Evolutionary conservation across 2,888 invertebrate species (phyloP), one percentile per base, ranked within the genome.

Genomic region (Caenorhabditis afra): DNA sequence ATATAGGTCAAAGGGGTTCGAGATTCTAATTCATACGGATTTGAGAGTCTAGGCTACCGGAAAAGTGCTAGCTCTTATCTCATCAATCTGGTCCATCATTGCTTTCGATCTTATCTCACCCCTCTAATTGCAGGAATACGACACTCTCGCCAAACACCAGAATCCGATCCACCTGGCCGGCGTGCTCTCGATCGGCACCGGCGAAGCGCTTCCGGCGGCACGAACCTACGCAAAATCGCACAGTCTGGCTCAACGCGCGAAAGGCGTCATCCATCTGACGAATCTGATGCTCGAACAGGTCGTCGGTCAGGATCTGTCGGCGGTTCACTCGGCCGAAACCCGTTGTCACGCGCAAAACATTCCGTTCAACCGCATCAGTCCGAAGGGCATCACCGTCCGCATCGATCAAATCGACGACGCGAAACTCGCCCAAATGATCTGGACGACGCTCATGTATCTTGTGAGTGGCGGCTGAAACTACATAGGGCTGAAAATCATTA

Each of bases 401-500:
- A 88, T 88, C 45, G 88, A 88, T 80, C 86, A 87, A 73, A 86
- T 87, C 58, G 86, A 88, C 64, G 87, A 88, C 37, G 82, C 82
- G 20, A 88, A 88, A 58, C 73, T 88, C 57, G 85, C 86, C 86
- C 85, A 87, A 58, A 88, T 88, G 88, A 86, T 88, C 41, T 88
- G 88, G 88, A 81, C 76, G 5, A 84, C 86, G 11, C 65, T 88
- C 18, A 64, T 84, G 14, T 87, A 84, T 66, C 83, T 88, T 64
- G 84, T 84, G 47, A 53, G 64, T 68, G 57, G 37, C 14, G 49
- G 18, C n/a, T n/a, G n/a, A n/a, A n/a, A n/a, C n/a, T n/a, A n/a
- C n/a, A n/a, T n/a, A n/a, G n/a, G n/a, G n/a, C n/a, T n/a, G 47
- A 23, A 22, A 5, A 11, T 18, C 20, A 3, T 47, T 16, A 4